phyloP scores from a whole-genome alignment of 1,140 invertebrate species.

The Hycleus phaleratus region DNA sequence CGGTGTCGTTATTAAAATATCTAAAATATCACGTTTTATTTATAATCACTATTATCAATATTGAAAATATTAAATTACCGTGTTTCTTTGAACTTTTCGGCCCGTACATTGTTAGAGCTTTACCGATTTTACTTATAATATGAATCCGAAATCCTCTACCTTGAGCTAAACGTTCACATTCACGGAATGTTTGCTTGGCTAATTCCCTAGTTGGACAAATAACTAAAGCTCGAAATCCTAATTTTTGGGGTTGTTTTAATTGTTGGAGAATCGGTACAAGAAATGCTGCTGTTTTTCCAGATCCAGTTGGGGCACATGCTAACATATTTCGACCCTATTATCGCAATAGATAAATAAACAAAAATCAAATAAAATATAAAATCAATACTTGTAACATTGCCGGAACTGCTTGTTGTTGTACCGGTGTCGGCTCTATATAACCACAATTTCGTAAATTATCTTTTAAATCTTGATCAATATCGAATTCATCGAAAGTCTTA shows the following conservation, averaged over 20 bases:
- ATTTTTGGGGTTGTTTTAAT: conserved; percentile 52
- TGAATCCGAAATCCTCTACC: conserved; percentile 62
- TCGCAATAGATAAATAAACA: conserved; percentile 15
- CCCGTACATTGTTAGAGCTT: conserved; percentile 53
- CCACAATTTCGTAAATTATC: conserved; percentile 66
- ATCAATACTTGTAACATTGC: conserved; percentile 65
- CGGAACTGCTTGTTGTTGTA: conserved; percentile 92
- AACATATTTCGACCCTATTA: conserved; percentile 71
- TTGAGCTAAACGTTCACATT: conserved; percentile 68
- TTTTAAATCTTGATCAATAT: conserved; percentile 54
- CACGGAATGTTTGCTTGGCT: conserved; percentile 82
- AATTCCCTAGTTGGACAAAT: conserved; percentile 90
- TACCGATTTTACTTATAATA: conserved; percentile 65
- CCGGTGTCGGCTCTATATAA: conserved; percentile 77
- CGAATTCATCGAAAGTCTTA: conserved; percentile 62
- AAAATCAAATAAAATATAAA: background rate
- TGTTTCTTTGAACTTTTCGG: conserved; percentile 57
- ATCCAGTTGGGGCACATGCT: conserved; percentile 90
- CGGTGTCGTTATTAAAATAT: conserved; percentile 95
- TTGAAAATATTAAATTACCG: conserved; percentile 44
- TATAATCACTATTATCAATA: background rate
- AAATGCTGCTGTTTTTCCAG: conserved; percentile 82
- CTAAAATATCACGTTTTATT: conserved; percentile 45
- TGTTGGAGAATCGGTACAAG: conserved; percentile 71
- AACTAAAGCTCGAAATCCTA: conserved; percentile 76